Base-by-base conservation (phyloP, 2,888 invertebrate genomes). In the Cepaea hortensis region DNA sequence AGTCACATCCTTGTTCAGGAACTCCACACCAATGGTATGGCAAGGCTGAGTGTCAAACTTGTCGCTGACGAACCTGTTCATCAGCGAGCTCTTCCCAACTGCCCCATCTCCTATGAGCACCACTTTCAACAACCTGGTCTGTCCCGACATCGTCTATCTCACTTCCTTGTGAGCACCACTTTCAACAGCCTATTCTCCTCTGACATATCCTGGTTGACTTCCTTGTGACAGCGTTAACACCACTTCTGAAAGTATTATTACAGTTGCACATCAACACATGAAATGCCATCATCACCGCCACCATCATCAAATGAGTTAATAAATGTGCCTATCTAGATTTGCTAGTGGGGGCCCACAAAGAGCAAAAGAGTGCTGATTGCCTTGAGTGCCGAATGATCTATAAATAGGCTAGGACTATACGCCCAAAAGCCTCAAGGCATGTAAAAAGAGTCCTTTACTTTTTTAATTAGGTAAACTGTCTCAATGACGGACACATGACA, bases 21-120 rank as follows among this genome's bases (percentile, higher is more conserved):
- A 98, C 95, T 98, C 98, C 3, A 98, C 98, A 11, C 98, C 98
- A 90, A 98, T 98, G 5, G 98, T 98, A 94, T 98, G 98, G 94
- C 98, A 98, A 92, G 97, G 97, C 94, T 98, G 97, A 91, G 98
- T 97, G 94, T 98, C 98, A 93, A 98, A 98, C 92, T 97, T 97
- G 95, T 98, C 98, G 0, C 97, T 97, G 72, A 98, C 98, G 94
- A 98, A 98, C 93, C 98, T 96, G 94, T 97, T 98, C 97, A 98
- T 98, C 20, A 98, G 95, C 93, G 98, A 98, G 86, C 98, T 98
- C 94, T 98, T 98, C 1, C 98, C 98, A 1, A 98, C 98, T 62
- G 98, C 98, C 7, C 98, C 98, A 95, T 98, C 98, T 0, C 98
- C 98, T 75, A 98, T 95, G 92, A 98, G 97, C 79, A 98, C 97